A percentile compares a stretch with the other conserved stretches of the same genome.
Conservation (phyloP, 2,888 invertebrate genomes). For the Pristionchus mayeri region DNA sequence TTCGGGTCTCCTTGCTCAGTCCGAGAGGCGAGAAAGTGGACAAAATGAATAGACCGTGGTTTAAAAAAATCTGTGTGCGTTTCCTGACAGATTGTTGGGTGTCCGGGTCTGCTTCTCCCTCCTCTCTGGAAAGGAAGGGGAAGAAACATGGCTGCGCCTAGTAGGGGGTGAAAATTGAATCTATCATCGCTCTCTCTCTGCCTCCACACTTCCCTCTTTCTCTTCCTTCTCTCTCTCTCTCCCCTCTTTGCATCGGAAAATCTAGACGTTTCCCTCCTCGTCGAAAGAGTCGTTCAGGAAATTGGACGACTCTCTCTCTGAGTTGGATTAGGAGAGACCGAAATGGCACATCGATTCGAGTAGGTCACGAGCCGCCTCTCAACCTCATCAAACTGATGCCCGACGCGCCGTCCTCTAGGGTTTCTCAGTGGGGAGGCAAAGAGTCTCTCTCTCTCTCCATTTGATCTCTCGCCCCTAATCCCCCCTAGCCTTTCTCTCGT, state of each 20-base stretch:
- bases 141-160: constrained; percentile 15
- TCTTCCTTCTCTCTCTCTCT: constrained; percentile 12
- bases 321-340: constrained; percentile 11
- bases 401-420: background rate
- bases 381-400: background rate
- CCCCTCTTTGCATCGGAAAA: constrained; percentile 2
- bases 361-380: background rate
- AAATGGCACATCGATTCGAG: constrained; percentile 20
- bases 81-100: background rate
- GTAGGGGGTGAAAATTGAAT: constrained; percentile 48
- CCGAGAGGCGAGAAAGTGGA: no score
- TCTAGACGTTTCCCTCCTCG: constrained; percentile 16
- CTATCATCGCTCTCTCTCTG: constrained; percentile 42
- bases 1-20: no score
- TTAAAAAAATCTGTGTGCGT: no score
- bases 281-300: constrained; percentile 14
- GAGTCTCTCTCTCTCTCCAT: background rate
- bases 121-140: constrained; percentile 10
- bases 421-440: background rate
- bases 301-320: no score
- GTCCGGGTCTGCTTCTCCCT: background rate
- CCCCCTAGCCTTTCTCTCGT: background rate
- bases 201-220: background rate
- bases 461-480: constrained; percentile 24
- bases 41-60: no score